Conservation (phyloP, 1,140 invertebrate species). For the Pteromalus puparum region DNA sequence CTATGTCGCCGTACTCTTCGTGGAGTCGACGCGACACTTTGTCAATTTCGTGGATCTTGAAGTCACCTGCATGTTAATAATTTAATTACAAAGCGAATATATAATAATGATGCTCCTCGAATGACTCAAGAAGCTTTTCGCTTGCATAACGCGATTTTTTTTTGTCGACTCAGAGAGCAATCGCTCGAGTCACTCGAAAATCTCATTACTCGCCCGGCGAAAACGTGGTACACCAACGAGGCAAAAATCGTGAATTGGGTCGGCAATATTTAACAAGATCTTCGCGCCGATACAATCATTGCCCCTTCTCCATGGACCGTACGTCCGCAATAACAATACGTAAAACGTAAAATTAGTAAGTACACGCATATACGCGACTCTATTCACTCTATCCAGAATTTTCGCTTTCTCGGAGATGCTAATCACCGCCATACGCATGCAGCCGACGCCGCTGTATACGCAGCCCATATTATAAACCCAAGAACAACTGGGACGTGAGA, state of each 20-base stretch:
- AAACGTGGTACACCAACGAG: too few species aligned
- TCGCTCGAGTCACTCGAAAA: too few species aligned
- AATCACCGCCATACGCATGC: neutral
- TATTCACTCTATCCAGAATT: neutral
- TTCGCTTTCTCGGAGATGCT: conserved; percentile 36
- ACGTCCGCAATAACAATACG: neutral
- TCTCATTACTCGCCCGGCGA: too few species aligned
- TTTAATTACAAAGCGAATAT: too few species aligned
- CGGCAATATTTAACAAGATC: too few species aligned
- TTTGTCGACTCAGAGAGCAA: too few species aligned
- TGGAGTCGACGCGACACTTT: conserved; percentile 82
- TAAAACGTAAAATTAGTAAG: too few species aligned
- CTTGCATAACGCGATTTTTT: too few species aligned
- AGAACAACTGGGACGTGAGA: conserved; percentile 30
- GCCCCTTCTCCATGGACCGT: neutral
- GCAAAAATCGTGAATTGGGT: too few species aligned
- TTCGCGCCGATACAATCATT: too few species aligned
- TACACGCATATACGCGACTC: neutral
- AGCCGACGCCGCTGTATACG: neutral
- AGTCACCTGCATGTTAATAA: conserved; percentile 76
- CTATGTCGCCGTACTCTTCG: conserved; percentile 82
- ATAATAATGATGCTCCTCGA: too few species aligned
- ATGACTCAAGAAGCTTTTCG: too few species aligned
- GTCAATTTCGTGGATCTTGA: conserved; percentile 84
- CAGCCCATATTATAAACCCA: neutral